Base-by-base conservation (phyloP, 2,888 invertebrate genomes). In the Ormyrus labotus region DNA sequence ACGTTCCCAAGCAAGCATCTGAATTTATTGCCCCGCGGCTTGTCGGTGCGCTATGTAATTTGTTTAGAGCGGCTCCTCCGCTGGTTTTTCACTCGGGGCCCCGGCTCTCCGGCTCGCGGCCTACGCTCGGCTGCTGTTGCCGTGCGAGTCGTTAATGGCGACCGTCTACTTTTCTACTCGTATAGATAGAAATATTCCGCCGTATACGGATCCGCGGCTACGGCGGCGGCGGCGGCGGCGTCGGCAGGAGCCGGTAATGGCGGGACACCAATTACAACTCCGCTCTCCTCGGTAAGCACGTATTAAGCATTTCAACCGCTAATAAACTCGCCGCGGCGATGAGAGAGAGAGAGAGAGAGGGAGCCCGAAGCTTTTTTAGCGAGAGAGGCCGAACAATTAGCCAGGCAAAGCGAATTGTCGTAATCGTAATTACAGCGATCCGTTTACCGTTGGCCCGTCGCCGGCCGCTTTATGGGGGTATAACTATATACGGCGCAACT, bases 371-470 rank as follows among this genome's bases (percentile, higher is more conserved):
- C 61, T 72, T 73, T 77, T 82, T 74, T 47, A 74, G 61, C 77
- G 70, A 82, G 13, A 13, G 13, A 13, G 13, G 34, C 3, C 81
- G 69, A 80, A 82, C 80, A 81, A 83, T 83, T 83, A 82, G 81
- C 81, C 78, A 63, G 63, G 60, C 78, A 75, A 81, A 80, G 78
- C 83, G 80, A 69, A 83, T 83, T 82, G 80, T 81, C 81, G 82
- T 83, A 83, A 83, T 81, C 76, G 74, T 82, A 82, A 82, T 83
- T 82, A 83, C 81, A n/a, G 53, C 65, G 71, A 67, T 61, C 47
- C 69, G 69, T 68, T 74, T 70, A 77, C 81, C 77, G 77, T 81
- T 71, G 74, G 58, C 55, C 67, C 34, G 19, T 1, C 45, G 19
- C 19, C 45, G 3, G 45, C 10, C 10, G 77, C 45, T 81, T 83